Base-by-base conservation (phyloP, 2,888 invertebrate genomes). In the Girardia tigrina region DNA sequence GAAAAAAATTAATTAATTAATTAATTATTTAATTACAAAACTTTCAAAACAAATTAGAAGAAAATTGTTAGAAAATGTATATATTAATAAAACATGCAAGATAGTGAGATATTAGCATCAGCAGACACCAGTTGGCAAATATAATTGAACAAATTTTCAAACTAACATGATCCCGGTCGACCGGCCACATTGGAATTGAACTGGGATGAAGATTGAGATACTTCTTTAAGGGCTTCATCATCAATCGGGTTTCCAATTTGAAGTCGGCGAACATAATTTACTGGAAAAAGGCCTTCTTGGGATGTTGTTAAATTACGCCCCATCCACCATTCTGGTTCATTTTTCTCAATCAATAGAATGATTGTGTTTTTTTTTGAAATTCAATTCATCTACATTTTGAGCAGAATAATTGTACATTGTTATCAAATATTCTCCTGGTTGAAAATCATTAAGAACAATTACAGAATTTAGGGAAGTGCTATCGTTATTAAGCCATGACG, bases 271-370 rank as follows among this genome's bases (percentile, higher is more conserved):
- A 95, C 94, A 84, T 95, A 95, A 86, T 94, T 95, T 85, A 93
- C 91, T 20, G 95, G 95, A 84, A 95, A 95, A 74, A 95, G 87
- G 6, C 95, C 95, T 0, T 90, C 89, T 79, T 89, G 88, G 0
- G 92, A 92, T 79, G 91, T 90, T 20, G 23, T n/a, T n/a, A 56
- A 91, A n/a, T 81, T 87, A 86, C 94, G 92, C 75, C 95, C 95
- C 83, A 90, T 90, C 94, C 94, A 95, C 95, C 95, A 95, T 74
- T 92, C 90, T n/a, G 91, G 90, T 81, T 94, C 94, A 80, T 93
- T 93, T 76, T 92, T 89, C 73, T 91, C 90, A 1, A 94, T 88
- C 70, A 84, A 81, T 29, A 80, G 81, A 77, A 84, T 83, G 78
- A 83, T 80, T 77, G 81, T 79, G 74, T 82, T 82, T 76, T 82